Conservation (phyloP, 2,797 vertebrate species). For the Petrocephalus sullivani region DNA sequence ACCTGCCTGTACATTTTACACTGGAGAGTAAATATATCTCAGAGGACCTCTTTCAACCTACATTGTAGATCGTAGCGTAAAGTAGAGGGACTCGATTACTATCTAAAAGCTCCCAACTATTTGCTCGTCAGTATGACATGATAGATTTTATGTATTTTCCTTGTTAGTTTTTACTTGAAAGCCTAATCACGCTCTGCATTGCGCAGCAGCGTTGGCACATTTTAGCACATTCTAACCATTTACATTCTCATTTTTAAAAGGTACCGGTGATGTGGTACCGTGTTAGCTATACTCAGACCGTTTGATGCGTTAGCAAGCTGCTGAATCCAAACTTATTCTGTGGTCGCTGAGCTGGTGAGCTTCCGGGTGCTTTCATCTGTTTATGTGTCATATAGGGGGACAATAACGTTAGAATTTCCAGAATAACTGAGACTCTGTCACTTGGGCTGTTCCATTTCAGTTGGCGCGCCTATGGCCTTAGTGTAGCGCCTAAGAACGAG, state of each 20-base stretch:
- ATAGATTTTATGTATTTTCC: background rate
- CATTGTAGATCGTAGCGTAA: conserved; percentile 27
- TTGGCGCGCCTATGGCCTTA: background rate
- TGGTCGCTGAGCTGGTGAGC: background rate
- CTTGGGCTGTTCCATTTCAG: background rate
- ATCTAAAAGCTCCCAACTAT: background rate
- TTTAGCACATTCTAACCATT: background rate
- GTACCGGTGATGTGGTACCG: background rate
- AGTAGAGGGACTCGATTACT: background rate
- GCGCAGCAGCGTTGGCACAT: background rate
- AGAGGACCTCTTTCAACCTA: conserved; percentile 44
- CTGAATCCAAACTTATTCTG: background rate
- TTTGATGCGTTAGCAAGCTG: background rate
- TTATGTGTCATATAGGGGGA: background rate
- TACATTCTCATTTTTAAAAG: conserved; percentile 3
- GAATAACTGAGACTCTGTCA: background rate
- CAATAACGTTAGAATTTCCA: background rate
- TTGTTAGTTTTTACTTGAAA: background rate
- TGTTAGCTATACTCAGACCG: background rate
- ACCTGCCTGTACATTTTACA: conserved; percentile 49
- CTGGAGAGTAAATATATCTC: conserved; percentile 54
- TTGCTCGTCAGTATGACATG: background rate
- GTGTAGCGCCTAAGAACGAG: background rate
- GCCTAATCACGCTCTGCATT: background rate
- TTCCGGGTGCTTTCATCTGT: background rate